Base-by-base conservation (phyloP, 2,797 vertebrate genomes). In the Ctenochaetus hawaiiensis region DNA sequence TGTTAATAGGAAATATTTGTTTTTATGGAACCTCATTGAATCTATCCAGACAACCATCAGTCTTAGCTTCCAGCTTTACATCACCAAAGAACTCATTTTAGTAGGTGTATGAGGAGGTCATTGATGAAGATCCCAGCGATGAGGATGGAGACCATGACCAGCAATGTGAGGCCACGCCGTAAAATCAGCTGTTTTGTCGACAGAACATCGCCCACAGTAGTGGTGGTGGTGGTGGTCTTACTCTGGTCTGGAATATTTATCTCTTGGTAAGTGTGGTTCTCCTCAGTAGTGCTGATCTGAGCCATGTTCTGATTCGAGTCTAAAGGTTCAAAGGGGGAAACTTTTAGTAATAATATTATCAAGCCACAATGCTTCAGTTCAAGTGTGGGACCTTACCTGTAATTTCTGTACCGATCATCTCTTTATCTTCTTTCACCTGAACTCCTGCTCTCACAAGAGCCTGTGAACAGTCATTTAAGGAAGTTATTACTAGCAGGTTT, bases 391-490 rank as follows among this genome's bases (percentile, higher is more conserved):
- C 4, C 71, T 78, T 75, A 89, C 88, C 84, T 70, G 37, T 74
- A 14, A 80, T 88, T 68, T 92, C 89, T 48, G 89, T 58, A 30
- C 6, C 2, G 2, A 51, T 30, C 3, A 16, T 67, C 23, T 85
- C 74, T 53, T 82, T 90, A 5, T 71, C 81, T 13, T 89, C 77
- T 45, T 72, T 74, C 20, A 57, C 8, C 7, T 80, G 63, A 16
- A 95, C 78, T 22, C 94, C 95, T 1, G 94, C 89, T 92, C 94
- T 92, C 62, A 84, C 67, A 16, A 44, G 83, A 10, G 94, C 94
- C 95, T 96, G 78, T 63, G 71, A 34, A 72, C 11, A 81, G 11
- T 73, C 34, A 69, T 14, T 5, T 2, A 8, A 26, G 22, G 20
- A 8, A 59, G 9, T 22, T 12, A 0, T 78, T 63, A 63, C 30